Evolutionary conservation across 2,797 vertebrate species (phyloP).

Genomic region (Parauchenoglanis ngamensis): DNA sequence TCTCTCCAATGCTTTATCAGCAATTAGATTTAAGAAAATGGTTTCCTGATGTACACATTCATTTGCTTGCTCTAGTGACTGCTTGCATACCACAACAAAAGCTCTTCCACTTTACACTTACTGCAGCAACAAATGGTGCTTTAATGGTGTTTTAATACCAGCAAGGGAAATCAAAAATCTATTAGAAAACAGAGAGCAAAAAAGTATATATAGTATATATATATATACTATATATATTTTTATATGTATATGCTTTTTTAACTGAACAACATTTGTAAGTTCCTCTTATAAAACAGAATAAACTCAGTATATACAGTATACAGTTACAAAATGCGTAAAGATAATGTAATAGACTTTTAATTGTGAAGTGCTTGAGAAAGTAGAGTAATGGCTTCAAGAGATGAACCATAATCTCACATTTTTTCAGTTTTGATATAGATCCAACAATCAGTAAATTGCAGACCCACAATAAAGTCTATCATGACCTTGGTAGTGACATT

Average conservation of each 20-base stretch:
- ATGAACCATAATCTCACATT: neutral
- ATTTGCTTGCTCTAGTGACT: neutral
- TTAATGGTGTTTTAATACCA: neutral
- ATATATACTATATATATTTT: too few relatives aligned
- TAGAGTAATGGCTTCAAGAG: slow-evolving; percentile 2
- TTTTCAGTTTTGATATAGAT: neutral
- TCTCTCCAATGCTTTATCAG: neutral
- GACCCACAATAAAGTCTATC: neutral
- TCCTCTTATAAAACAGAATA: neutral
- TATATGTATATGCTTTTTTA: neutral
- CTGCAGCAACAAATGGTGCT: neutral
- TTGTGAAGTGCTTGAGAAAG: neutral
- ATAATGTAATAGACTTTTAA: neutral
- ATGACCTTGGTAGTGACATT: neutral
- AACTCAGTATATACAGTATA: neutral
- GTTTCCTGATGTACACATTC: neutral
- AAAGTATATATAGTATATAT: neutral
- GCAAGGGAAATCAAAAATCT: neutral
- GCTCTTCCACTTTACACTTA: neutral
- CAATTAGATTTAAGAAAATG: slow-evolving; percentile 9
- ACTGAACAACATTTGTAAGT: neutral
- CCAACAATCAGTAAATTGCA: neutral
- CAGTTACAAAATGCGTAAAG: neutral
- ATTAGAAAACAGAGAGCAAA: neutral
- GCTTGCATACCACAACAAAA: neutral